Conservation (phyloP, 2,888 invertebrate genomes). For the Eustalomyia histrio region DNA sequence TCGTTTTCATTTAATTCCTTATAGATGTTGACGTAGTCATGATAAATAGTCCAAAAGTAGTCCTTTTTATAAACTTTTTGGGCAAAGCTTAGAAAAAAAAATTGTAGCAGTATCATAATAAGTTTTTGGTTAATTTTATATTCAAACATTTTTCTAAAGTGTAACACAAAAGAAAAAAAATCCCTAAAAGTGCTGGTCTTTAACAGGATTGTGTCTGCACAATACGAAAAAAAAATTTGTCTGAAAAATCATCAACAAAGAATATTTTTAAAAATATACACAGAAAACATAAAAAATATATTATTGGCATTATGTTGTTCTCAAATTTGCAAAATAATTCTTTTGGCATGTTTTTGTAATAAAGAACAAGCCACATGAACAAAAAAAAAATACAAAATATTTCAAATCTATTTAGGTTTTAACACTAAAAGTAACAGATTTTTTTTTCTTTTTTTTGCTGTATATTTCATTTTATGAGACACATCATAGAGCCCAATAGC, state of each 20-base stretch:
- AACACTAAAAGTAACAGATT: conserved; percentile 14
- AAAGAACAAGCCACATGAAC: conserved; percentile 32
- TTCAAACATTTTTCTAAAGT: conserved; percentile 27
- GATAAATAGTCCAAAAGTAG: no score
- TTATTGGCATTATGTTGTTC: conserved; percentile 51
- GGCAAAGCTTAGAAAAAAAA: no score
- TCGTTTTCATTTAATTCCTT: no score
- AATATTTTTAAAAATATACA: conserved; percentile 28
- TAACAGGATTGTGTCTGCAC: conserved; percentile 5
- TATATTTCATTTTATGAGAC: conserved; percentile 2
- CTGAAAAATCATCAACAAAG: conserved; percentile 49
- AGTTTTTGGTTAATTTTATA: no score
- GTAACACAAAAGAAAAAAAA: conserved; percentile 19
- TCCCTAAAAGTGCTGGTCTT: conserved; percentile 8
- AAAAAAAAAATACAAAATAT: conserved; percentile 23
- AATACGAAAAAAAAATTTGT: conserved; percentile 24
- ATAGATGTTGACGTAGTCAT: no score
- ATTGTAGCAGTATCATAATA: no score
- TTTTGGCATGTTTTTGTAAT: conserved; percentile 45
- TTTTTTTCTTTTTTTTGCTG: no score
- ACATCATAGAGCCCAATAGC: background rate
- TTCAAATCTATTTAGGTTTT: conserved; percentile 32
- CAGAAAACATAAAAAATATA: background rate
- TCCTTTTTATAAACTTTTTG: no score
- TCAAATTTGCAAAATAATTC: conserved; percentile 58